phyloP scores from a whole-genome alignment of 2,797 vertebrate species.

The Enteromius paludinosus region DNA sequence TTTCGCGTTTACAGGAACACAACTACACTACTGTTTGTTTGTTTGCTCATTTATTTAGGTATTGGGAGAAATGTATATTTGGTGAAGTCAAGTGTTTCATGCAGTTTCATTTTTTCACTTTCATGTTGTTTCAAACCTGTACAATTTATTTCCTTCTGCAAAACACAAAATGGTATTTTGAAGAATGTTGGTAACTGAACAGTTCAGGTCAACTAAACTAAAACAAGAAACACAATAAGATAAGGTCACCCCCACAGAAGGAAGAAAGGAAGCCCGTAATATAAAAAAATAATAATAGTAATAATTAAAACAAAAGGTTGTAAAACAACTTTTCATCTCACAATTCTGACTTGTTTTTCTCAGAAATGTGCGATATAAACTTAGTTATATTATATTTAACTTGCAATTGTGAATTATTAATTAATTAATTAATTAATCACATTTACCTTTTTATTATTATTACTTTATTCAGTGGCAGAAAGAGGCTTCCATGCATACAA shows the following conservation, averaged over 20 bases:
- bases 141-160: background rate
- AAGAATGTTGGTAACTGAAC: background rate
- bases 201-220: too few relatives aligned
- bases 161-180: background rate
- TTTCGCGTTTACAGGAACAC: background rate
- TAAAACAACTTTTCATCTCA: too few relatives aligned
- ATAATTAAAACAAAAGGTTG: too few relatives aligned
- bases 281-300: too few relatives aligned
- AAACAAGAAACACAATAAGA: too few relatives aligned
- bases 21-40: background rate
- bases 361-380: too few relatives aligned
- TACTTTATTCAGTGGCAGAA: too few relatives aligned
- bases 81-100: background rate
- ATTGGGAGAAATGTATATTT: background rate
- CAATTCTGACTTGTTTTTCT: too few relatives aligned
- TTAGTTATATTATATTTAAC: too few relatives aligned
- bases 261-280: background rate
- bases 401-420: too few relatives aligned
- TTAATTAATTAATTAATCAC: too few relatives aligned
- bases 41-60: background rate
- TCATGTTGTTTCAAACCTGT: background rate
- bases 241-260: background rate
- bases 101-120: background rate
- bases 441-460: too few relatives aligned
- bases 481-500: background rate